These are phyloP conservation scores for Carcina quercana DNA, from an alignment of 2,888 invertebrate species.

Conservation along the genomic window DNA sequence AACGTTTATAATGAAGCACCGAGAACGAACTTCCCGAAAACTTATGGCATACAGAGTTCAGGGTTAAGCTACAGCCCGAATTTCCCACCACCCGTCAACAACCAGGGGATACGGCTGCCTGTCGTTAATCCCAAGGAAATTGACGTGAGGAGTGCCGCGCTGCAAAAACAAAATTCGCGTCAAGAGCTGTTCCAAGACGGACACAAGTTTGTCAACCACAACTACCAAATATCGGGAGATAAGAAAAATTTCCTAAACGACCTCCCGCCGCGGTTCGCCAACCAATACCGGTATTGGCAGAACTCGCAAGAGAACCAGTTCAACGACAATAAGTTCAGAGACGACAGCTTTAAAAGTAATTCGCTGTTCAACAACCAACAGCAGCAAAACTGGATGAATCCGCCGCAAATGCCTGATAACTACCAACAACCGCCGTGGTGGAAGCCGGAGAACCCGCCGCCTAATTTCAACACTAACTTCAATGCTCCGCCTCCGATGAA, in stretches of 20 bases:
- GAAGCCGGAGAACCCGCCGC: slow-evolving; percentile 43
- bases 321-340: slow-evolving; percentile 55
- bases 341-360: slow-evolving; percentile 38
- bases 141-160: slow-evolving; percentile 61
- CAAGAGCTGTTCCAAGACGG: slow-evolving; percentile 53
- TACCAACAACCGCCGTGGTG: slow-evolving; percentile 48
- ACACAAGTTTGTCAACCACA: slow-evolving; percentile 46
- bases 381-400: slow-evolving; percentile 29
- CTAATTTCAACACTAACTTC: slow-evolving; percentile 34
- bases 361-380: slow-evolving; percentile 27
- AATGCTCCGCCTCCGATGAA: slow-evolving; percentile 23
- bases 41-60: slow-evolving; percentile 46
- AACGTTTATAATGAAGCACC: slow-evolving; percentile 29
- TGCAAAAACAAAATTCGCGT: slow-evolving; percentile 62
- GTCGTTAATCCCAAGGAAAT: slow-evolving; percentile 71
- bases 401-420: slow-evolving; percentile 24
- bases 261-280: slow-evolving; percentile 61
- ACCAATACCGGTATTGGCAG: slow-evolving; percentile 64
- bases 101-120: slow-evolving; percentile 50
- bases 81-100: slow-evolving; percentile 29
- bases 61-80: slow-evolving; percentile 44
- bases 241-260: slow-evolving; percentile 64
- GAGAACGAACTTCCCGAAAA: slow-evolving; percentile 45
- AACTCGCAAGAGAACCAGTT: slow-evolving; percentile 47
- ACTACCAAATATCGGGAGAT: slow-evolving; percentile 54